phyloP scores from a whole-genome alignment of 2,888 invertebrate species.

The Hemicrepidius hirtus region DNA sequence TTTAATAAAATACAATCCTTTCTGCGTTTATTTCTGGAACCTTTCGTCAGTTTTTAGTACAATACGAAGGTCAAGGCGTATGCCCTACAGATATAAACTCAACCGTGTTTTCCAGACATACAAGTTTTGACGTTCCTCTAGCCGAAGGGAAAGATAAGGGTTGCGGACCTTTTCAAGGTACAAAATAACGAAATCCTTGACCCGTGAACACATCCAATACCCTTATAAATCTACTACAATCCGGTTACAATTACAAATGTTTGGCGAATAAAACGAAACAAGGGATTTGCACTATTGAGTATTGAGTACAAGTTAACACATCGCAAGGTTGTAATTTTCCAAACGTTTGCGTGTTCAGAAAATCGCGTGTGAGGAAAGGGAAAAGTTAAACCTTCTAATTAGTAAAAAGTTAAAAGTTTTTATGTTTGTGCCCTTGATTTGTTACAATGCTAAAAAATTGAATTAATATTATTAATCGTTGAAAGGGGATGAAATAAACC shows the following conservation, averaged over 20 bases:
- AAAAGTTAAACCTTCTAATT: no score
- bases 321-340: no score
- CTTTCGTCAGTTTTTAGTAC: neutral
- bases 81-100: conserved; percentile 4
- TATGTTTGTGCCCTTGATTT: no score
- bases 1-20: no score
- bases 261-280: neutral
- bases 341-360: no score
- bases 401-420: no score
- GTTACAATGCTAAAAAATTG: no score
- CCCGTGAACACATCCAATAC: neutral
- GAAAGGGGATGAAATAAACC: no score
- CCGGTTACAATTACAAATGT: neutral
- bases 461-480: no score
- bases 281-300: no score
- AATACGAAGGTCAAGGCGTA: neutral
- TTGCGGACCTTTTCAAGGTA: neutral
- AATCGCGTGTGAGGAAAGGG: no score
- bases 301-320: no score
- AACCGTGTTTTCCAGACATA: neutral
- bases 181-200: neutral
- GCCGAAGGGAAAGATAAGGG: neutral
- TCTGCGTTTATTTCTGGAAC: neutral
- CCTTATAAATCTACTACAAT: neutral
- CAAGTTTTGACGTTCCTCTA: neutral